Conservation (phyloP, 1,140 invertebrate species). For the Mesaphorura yosii region DNA sequence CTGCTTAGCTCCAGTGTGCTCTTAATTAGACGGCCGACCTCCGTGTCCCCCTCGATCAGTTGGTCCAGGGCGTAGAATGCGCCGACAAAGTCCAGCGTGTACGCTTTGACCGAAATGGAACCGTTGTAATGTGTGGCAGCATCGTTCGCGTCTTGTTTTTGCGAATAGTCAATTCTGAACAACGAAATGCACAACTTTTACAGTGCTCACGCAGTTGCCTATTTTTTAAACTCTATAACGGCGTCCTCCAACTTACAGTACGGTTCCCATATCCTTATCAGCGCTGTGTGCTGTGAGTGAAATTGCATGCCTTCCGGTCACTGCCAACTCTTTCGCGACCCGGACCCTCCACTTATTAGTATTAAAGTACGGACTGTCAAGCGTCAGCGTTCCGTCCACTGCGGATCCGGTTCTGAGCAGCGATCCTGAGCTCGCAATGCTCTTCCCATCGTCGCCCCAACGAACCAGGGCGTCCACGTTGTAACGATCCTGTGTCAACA, state of each 20-base stretch:
- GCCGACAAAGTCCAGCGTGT: conserved; percentile 7
- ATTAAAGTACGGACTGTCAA: conserved; percentile 21
- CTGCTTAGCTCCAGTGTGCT: conserved; percentile 3
- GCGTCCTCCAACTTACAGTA: too few relatives aligned
- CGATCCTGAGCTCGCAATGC: conserved; percentile 8
- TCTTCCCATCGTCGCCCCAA: conserved; percentile 23
- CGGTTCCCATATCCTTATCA: neutral
- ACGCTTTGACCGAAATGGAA: conserved; percentile 13
- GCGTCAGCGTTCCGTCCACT: conserved; percentile 13
- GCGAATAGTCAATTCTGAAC: conserved; percentile 11
- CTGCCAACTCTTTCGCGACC: conserved; percentile 5
- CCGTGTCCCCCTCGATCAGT: conserved; percentile 9
- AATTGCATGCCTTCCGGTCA: neutral
- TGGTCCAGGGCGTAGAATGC: conserved; percentile 20
- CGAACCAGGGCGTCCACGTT: conserved; percentile 5
- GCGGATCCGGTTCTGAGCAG: neutral
- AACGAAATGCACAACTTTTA: neutral
- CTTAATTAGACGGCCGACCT: conserved; percentile 16
- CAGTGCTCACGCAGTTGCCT: neutral
- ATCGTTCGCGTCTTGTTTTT: conserved; percentile 12
- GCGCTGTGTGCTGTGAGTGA: neutral
- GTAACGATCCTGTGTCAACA: neutral
- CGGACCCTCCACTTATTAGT: conserved; percentile 18
- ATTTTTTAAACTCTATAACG: too few relatives aligned
- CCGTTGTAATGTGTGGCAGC: conserved; percentile 19